Base-by-base conservation (phyloP, 2,797 vertebrate species). In the Coregonus suidteri region DNA sequence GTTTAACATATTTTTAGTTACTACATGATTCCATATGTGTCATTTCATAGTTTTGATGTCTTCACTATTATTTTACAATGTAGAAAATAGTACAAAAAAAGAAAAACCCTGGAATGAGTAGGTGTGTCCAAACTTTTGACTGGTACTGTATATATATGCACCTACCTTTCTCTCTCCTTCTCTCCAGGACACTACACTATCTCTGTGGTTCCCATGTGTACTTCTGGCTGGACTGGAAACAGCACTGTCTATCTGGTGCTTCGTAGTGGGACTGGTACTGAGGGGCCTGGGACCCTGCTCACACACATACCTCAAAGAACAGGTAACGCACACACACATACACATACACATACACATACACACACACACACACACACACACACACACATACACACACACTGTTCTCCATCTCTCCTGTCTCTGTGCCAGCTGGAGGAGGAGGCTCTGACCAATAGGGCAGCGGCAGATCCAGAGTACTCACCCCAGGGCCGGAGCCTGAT, bases 161-260 rank as follows among this genome's bases (percentile, higher is more conserved):
- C 35, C 35, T 35, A 35, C 4, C 4, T 20, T 3, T 37, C 73
- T 59, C 52, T 53, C 64, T 54, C 31, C 79, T 68, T 72, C 1
- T 34, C 4, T 71, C 6, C 87, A 99, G 98, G 97, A 98, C 83
- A 98, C 97, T 0, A 96, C 97, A 0, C 91, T 99, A 90, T 92
- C 96, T 0, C 90, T 99, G 82, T 99, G 97, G 98, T 85, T 98
- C 75, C 92, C 95, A 0, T 95, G 95, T 71, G 20, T 95, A 76
- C n/a, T 93, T 78, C 83, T 99, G 83, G 93, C 96, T 0, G 93
- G 89, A 0, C 67, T 86, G 0, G 97, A 98, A 89, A 88, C 87
- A 0, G 94, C 89, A 34, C 89, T 99, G 4, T 98, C 97, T 0
- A 87, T 94, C 30, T 95, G 96, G 91, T 96, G 97, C 87, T 96